These are phyloP conservation scores for Agrotis puta DNA, from an alignment of 2,888 invertebrate genomes.

Conservation along the genomic window DNA sequence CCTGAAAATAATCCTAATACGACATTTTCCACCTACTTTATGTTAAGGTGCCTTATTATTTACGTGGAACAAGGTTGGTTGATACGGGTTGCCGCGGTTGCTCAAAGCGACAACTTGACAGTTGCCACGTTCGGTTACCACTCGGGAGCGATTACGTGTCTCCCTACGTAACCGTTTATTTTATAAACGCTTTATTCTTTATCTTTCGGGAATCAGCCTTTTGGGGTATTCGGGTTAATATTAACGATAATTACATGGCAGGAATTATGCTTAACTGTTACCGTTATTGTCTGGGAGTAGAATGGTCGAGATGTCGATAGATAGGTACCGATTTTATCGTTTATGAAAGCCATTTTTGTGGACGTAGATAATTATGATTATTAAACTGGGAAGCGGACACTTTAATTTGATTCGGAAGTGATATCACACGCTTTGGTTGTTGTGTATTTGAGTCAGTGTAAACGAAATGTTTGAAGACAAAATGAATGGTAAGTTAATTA, in stretches of 20 bases:
- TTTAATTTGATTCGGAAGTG: neutral
- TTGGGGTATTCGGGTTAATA: constrained; percentile 36
- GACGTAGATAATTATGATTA: neutral
- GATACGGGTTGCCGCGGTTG: constrained; percentile 61
- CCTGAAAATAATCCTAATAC: constrained; percentile 28
- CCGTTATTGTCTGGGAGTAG: constrained; percentile 16
- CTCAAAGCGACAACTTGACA: constrained; percentile 62
- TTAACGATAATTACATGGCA: constrained; percentile 48
- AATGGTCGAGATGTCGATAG: constrained; percentile 19
- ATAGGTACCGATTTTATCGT: constrained; percentile 6
- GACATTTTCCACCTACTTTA: constrained; percentile 25
- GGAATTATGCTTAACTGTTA: constrained; percentile 36
- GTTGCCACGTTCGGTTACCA: constrained; percentile 48
- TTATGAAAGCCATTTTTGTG: constrained; percentile 16
- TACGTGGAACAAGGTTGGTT: constrained; percentile 52
- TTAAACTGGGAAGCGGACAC: too few relatives aligned
- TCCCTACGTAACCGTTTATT: constrained; percentile 51
- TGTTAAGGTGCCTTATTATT: constrained; percentile 45
- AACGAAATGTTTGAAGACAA: neutral
- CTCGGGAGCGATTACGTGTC: constrained; percentile 58
- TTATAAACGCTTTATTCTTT: constrained; percentile 55
- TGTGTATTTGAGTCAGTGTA: neutral
- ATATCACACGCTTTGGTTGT: neutral
- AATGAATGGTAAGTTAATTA: neutral
- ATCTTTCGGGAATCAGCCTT: constrained; percentile 52